Conservation (phyloP, 92 coral and sea anemone genomes). For the Blastomussa wellsi region DNA sequence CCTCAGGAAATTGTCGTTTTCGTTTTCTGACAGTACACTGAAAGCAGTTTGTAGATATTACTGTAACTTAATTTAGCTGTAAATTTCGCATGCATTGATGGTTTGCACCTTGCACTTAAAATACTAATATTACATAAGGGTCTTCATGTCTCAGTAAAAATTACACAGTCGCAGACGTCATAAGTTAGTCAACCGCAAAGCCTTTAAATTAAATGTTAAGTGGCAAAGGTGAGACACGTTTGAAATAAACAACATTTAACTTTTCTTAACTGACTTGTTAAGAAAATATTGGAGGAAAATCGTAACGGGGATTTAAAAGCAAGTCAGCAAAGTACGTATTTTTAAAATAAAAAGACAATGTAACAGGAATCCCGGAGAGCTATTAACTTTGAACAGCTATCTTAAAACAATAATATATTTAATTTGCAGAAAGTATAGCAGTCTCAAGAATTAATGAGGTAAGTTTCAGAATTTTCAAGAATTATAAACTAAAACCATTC, state of each 20-base stretch:
- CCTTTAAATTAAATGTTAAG: background rate
- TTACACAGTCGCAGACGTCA: background rate
- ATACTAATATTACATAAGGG: background rate
- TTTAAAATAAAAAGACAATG: background rate
- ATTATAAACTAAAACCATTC: no score
- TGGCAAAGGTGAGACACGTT: background rate
- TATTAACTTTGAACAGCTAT: background rate
- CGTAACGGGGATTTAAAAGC: background rate
- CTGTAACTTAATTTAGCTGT: background rate
- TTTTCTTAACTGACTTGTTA: background rate
- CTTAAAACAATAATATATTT: background rate
- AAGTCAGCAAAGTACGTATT: background rate
- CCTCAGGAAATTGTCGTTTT: background rate
- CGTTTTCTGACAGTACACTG: background rate
- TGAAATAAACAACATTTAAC: background rate
- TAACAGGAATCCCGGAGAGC: background rate
- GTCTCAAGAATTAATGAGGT: background rate
- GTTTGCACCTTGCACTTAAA: background rate
- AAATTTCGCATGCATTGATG: background rate
- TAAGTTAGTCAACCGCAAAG: background rate
- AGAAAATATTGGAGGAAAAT: background rate
- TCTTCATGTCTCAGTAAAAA: background rate
- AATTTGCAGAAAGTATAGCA: background rate
- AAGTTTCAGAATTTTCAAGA: no score
- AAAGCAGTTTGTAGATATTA: background rate